Evolutionary conservation across 2,113 vertebrate genomes (phyloP), one percentile per base, ranked within the genome.

Genomic region (Cheirogaleus medius): DNA sequence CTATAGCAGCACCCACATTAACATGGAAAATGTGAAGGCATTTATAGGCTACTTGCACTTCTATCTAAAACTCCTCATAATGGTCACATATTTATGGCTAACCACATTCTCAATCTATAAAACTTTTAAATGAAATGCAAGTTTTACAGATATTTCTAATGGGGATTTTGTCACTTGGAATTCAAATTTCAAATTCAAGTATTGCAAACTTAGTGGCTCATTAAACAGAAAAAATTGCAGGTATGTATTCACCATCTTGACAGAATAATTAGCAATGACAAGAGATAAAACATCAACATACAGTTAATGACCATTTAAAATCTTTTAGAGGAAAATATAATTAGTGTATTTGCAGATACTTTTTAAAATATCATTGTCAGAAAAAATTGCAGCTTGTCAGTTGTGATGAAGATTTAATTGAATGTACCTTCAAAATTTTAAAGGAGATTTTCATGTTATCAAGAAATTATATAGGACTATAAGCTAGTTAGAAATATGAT

Each of bases 111-210:
- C 82, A 94, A 91, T 64, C 56, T 86, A 66, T 27, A 52, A 32
- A 88, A 92, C 1, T 85, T 97, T 96, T 90, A 84, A 97, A 96
- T 89, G 74, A 92, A 23, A 37, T 95, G 25, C 54, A 93, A 68
- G 5, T 29, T 93, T 21, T 83, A 54, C 34, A 96, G 58, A 87
- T 91, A 95, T 88, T 93, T 77, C 25, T 94, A 95, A 93, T 87
- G 74, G 9, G n/a, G 37, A n/a, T 58, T 88, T 94, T 95, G 21
- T 32, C 87, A 89, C 49, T 89, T 93, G 74, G n/a, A 78, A 27
- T 90, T 97, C 58, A 66, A 89, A 97, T 73, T 95, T 94, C 25
- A 96, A 52, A 92, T 82, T 76, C 44, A 92, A 78, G 21, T 81
- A 56, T 58, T 93, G 34, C 23, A 87, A n/a, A 52, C 9, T 84